phyloP scores from a whole-genome alignment of 2,888 invertebrate species.

The Campoplex nolae region DNA sequence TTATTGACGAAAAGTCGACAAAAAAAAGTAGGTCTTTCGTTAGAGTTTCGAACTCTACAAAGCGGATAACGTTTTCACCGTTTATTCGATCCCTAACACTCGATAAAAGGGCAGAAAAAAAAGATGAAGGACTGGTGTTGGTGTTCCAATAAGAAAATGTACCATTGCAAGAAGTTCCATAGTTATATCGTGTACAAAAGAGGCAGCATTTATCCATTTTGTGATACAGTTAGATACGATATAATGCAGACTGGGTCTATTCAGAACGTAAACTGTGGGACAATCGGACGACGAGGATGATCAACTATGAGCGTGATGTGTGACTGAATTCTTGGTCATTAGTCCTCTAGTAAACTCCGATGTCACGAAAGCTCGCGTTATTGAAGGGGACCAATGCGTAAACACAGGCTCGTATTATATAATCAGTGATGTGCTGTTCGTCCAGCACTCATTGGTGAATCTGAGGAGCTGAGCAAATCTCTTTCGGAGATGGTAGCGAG shows the following conservation, averaged over 20 bases:
- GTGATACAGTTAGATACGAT: slow-evolving; percentile 37
- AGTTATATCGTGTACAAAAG: slow-evolving; percentile 41
- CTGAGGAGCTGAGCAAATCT: slow-evolving; percentile 9
- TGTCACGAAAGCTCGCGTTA: slow-evolving; percentile 15
- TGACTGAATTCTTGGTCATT: slow-evolving; percentile 44
- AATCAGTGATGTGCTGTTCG: slow-evolving; percentile 14
- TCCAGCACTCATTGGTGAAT: not conserved
- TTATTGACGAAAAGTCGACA: not conserved
- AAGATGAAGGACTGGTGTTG: not conserved
- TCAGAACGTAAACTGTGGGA: slow-evolving; percentile 59
- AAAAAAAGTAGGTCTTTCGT: not conserved
- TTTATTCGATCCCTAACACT: not conserved
- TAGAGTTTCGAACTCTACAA: not conserved
- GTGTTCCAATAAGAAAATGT: slow-evolving; percentile 41
- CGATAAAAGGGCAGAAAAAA: not conserved
- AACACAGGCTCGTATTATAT: slow-evolving; percentile 29
- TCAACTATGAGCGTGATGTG: slow-evolving; percentile 41
- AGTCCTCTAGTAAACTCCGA: slow-evolving; percentile 39
- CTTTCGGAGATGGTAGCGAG: not conserved
- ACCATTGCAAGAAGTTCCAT: slow-evolving; percentile 10
- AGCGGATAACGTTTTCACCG: not conserved
- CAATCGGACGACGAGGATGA: slow-evolving; percentile 49
- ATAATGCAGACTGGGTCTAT: slow-evolving; percentile 55
- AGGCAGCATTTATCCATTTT: slow-evolving; percentile 40
- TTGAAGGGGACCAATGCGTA: slow-evolving; percentile 19